Base-by-base conservation (phyloP, 2,888 invertebrate species). In the Ophion obscuratus region DNA sequence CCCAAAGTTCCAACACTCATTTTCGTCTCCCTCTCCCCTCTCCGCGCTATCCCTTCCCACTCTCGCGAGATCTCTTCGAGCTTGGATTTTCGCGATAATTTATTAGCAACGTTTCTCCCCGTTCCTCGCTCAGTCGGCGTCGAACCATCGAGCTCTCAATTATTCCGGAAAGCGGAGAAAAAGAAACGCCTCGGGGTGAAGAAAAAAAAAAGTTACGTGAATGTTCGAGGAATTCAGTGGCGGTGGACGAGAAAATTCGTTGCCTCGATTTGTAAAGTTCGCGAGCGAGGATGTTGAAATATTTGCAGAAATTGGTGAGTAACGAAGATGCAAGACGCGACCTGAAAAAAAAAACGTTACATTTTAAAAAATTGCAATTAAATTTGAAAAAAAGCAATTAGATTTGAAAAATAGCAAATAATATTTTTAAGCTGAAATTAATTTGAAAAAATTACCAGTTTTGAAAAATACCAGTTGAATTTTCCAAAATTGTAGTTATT, bases 221-320 rank as follows among this genome's bases (percentile, higher is more conserved):
- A 61, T 24, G 24, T 61, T 61, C 61, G 24, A 24, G 2, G 61
- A 61, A 20, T 53, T 31, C 27, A 0, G 75, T 53, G 62, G 17
- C 10, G 2, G 20, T 36, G 20, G 9, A 73, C 31, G 1, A 0
- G 57, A 20, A 57, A 2, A 6, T n/a, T n/a, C 10, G 27, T 36
- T 70, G n/a, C 9, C 2, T n/a, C 36, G 40, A 36, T 14, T 11
- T 53, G 2, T 17, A 40, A 53, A 61, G n/a, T 17, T 11, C 14
- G 17, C 20, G 61, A 24, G 11, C 10, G 36, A 76, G 62, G 57
- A 85, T 85, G 85, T 85, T 75, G 1, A 66, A 66, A 53, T 85
- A 82, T 53, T 27, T 85, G 0, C 76, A 79, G 79, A 24, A 76
- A 70, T 62, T 74, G 71, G 85, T 85, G 31, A 85, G 85, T 40